Evolutionary conservation across 1,140 invertebrate species (phyloP).

Genomic region (Sinella curviseta): DNA sequence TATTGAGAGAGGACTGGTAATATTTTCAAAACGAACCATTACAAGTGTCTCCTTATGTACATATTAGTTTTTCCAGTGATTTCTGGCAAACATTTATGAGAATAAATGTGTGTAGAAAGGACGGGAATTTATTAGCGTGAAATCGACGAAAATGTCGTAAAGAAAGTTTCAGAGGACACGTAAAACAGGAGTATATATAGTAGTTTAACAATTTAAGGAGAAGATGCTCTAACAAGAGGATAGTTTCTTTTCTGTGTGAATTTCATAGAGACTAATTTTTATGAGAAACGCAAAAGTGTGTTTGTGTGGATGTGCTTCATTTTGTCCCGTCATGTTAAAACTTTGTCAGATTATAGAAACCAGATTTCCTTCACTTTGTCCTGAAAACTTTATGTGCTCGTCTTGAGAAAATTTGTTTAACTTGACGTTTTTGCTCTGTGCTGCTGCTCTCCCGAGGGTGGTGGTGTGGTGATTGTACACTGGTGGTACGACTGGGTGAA

Average conservation of each 20-base stretch:
- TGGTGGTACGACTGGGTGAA: not conserved
- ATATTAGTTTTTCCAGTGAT: constrained; percentile 12
- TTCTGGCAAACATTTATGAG: constrained; percentile 10
- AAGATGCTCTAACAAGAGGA: not conserved
- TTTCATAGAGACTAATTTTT: not conserved
- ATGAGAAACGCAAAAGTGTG: not conserved
- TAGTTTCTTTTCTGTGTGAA: not conserved
- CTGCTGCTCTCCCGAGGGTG: not conserved
- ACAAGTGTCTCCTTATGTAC: constrained; percentile 13
- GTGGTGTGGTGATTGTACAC: not conserved
- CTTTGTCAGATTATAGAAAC: not conserved
- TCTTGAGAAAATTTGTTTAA: not conserved
- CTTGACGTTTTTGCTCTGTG: not conserved
- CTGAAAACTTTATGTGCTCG: not conserved
- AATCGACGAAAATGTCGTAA: not conserved
- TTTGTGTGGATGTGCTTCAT: not conserved
- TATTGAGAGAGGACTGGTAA: not conserved
- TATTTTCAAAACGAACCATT: constrained; percentile 13
- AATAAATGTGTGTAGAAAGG: constrained; percentile 16
- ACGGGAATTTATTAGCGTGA: not conserved
- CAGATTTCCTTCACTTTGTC: constrained; percentile 9
- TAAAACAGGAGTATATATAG: too few relatives aligned
- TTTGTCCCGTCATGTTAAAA: not conserved
- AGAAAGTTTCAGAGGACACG: constrained; percentile 9
- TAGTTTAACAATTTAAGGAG: too few relatives aligned